Evolutionary conservation across 2,113 vertebrate genomes (phyloP).

Genomic region (Calonectris borealis): DNA sequence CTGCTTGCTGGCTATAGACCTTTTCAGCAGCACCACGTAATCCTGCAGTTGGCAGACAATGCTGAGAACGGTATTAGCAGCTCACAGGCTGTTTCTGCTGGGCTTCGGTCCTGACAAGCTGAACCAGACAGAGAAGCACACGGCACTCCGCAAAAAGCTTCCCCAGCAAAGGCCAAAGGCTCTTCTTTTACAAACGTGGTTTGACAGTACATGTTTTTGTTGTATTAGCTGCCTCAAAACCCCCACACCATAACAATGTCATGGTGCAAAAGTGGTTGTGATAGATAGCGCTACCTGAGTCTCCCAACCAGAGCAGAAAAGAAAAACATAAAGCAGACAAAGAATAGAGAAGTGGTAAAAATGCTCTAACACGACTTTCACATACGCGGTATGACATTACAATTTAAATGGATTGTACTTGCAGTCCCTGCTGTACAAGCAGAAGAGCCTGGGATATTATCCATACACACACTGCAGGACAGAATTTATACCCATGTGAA

Average conservation of each 20-base stretch:
- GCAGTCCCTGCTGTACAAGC: background rate
- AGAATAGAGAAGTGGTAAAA: background rate
- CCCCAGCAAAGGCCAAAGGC: background rate
- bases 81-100: background rate
- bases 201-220: background rate
- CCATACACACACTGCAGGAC: background rate
- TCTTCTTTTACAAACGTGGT: background rate
- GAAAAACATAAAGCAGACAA: background rate
- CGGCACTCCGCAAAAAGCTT: background rate
- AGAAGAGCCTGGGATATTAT: background rate
- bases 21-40: background rate
- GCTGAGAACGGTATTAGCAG: background rate
- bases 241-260: accelerated
- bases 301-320: background rate
- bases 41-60: background rate
- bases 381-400: too few species aligned
- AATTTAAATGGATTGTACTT: background rate
- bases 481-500: background rate
- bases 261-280: background rate
- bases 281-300: background rate
- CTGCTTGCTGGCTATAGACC: background rate
- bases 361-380: accelerated
- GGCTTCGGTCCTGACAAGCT: background rate
- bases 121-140: background rate
- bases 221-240: background rate